These are phyloP conservation scores for Limosa lapponica DNA, from an alignment of 2,797 vertebrate species.

Conservation along the genomic window DNA sequence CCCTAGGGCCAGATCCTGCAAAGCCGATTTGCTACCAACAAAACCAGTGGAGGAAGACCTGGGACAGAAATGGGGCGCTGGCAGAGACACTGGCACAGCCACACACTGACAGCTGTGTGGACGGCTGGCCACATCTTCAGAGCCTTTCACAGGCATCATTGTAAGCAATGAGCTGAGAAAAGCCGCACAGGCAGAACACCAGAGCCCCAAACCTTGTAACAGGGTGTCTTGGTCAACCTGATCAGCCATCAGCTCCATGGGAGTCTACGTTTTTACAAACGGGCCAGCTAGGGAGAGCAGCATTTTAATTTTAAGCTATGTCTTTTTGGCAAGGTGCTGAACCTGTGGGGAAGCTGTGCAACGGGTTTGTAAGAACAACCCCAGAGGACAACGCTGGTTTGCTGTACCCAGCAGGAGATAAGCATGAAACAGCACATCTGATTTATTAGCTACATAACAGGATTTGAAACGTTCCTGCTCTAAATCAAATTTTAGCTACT, in stretches of 20 bases:
- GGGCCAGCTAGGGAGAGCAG: background rate
- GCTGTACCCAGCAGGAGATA: background rate
- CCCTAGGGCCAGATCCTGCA: background rate
- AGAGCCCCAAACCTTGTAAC: background rate
- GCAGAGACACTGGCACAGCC: background rate
- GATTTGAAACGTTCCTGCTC: slow-evolving; percentile 6
- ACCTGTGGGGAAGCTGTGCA: background rate
- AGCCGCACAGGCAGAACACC: background rate
- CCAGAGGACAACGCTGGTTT: background rate
- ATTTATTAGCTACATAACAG: slow-evolving; percentile 1
- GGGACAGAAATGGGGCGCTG: background rate
- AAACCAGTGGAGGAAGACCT: background rate
- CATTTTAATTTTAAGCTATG: slow-evolving; percentile 14
- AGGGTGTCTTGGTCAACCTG: background rate
- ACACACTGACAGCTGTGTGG: fast-evolving
- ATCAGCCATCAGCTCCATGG: background rate
- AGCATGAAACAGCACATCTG: background rate
- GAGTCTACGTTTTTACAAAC: background rate
- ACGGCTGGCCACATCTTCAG: fast-evolving
- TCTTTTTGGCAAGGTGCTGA: slow-evolving; percentile 31
- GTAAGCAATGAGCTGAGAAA: background rate
- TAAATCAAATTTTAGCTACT: background rate
- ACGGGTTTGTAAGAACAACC: background rate
- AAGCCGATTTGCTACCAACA: background rate
- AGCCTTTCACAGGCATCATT: background rate